Conservation (phyloP, 2,113 vertebrate species). For the Serinus canaria region DNA sequence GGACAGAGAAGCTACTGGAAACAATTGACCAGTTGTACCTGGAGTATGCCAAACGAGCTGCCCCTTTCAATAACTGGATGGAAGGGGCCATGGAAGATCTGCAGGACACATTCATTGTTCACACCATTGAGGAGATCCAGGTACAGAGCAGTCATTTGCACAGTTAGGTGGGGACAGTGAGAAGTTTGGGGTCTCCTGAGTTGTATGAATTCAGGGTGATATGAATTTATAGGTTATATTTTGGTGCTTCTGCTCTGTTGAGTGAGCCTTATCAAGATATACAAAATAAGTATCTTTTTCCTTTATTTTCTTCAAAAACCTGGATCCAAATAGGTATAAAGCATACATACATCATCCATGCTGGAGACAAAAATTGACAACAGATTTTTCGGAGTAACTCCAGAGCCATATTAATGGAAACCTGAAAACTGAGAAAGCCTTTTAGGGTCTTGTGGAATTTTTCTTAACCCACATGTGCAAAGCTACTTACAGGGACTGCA, state of each 20-base stretch:
- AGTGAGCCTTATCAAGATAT: neutral
- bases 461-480: neutral
- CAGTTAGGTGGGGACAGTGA: neutral
- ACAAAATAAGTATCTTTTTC: neutral
- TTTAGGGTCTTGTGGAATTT: neutral
- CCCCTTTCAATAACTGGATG: slow-evolving; percentile 99
- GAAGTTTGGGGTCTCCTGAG: neutral
- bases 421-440: neutral
- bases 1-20: slow-evolving; percentile 94
- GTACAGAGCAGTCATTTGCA: slow-evolving; percentile 58
- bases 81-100: slow-evolving; percentile 98
- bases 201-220: neutral
- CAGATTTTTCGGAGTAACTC: neutral
- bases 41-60: slow-evolving; percentile 96
- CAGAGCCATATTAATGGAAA: neutral
- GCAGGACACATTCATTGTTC: slow-evolving; percentile 97
- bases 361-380: neutral
- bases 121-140: slow-evolving; percentile 98
- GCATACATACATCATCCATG: neutral
- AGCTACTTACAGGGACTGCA: neutral
- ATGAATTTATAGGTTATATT: neutral
- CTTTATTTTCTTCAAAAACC: neutral
- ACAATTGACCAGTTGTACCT: slow-evolving; percentile 97
- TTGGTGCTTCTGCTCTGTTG: neutral
- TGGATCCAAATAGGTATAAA: neutral